Percentiles rank a stretch among this genome's conserved stretches.
Evolutionary conservation across 2,113 vertebrate genomes (phyloP).

Genomic region (Sylvilagus bachmani): DNA sequence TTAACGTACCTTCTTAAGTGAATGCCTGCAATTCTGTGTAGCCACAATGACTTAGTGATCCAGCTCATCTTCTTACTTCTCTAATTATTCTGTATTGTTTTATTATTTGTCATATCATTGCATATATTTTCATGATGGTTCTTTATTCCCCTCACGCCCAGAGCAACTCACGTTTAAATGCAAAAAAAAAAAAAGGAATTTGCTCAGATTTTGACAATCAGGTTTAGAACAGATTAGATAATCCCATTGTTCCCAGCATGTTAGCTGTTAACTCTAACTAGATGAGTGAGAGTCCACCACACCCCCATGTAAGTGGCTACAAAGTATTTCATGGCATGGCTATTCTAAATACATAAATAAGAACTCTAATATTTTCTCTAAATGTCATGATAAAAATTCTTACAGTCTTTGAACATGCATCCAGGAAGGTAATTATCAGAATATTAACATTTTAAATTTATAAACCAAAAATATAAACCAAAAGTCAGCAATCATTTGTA

Average conservation of each 20-base stretch:
- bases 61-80: not conserved
- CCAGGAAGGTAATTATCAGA: slow-evolving; percentile 23
- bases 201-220: not conserved
- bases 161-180: not conserved
- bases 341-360: not conserved
- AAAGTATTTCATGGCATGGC: not conserved
- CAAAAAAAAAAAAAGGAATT: not conserved
- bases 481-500: slow-evolving; percentile 26
- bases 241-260: not conserved
- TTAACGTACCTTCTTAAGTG: not conserved
- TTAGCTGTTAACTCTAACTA: not conserved
- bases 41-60: not conserved
- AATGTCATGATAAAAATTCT: slow-evolving; percentile 43
- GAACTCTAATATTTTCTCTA: slow-evolving; percentile 40
- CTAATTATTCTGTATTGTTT: slow-evolving; percentile 29
- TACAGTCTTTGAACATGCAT: slow-evolving; percentile 13
- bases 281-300: not conserved
- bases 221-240: not conserved
- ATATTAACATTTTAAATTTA: slow-evolving; percentile 20
- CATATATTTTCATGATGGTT: not conserved
- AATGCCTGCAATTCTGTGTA: not conserved
- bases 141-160: not conserved
- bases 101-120: slow-evolving; percentile 21
- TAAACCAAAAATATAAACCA: slow-evolving; percentile 24
- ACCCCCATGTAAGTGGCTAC: not conserved